phyloP scores from a whole-genome alignment of 2,113 vertebrate genomes.

The Brachyistius frenatus region DNA sequence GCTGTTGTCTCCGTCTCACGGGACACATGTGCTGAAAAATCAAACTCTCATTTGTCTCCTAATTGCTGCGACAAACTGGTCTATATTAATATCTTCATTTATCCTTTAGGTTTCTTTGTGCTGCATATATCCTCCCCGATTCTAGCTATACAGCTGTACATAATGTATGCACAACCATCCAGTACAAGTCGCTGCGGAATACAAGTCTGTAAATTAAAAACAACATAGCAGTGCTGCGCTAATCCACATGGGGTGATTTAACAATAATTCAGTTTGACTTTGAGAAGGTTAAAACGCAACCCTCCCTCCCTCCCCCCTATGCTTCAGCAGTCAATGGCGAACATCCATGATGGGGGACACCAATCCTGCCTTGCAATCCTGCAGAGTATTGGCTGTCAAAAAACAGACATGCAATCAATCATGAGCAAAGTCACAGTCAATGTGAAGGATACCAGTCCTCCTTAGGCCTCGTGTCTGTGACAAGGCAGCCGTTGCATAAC shows the following conservation, averaged over 20 bases:
- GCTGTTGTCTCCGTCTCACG: constrained; percentile 69
- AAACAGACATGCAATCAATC: constrained; percentile 79
- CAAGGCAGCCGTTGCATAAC: constrained; percentile 62
- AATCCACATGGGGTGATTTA: constrained; percentile 57
- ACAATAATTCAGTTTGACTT: constrained; percentile 58
- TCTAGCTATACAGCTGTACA: background rate
- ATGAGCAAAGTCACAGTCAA: constrained; percentile 76
- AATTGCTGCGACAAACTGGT: constrained; percentile 58
- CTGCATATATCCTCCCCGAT: background rate
- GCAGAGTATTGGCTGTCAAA: constrained; percentile 75
- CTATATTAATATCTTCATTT: constrained; percentile 52
- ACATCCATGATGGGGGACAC: constrained; percentile 18
- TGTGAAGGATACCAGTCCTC: constrained; percentile 74
- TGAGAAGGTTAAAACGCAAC: constrained; percentile 67
- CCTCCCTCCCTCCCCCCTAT: background rate
- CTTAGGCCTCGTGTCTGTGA: constrained; percentile 52
- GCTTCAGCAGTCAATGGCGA: constrained; percentile 40
- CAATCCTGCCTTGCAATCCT: constrained; percentile 37
- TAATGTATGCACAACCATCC: constrained; percentile 35
- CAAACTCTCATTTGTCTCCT: constrained; percentile 52
- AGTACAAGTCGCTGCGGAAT: constrained; percentile 44
- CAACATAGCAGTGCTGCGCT: constrained; percentile 20
- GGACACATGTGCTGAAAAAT: constrained; percentile 58
- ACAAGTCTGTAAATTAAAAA: constrained; percentile 59
- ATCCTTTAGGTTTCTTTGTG: constrained; percentile 14